A percentile compares a stretch with the other conserved stretches of the same genome.
Evolutionary conservation across 2,797 vertebrate genomes (phyloP).

Genomic region (Microchirus variegatus): DNA sequence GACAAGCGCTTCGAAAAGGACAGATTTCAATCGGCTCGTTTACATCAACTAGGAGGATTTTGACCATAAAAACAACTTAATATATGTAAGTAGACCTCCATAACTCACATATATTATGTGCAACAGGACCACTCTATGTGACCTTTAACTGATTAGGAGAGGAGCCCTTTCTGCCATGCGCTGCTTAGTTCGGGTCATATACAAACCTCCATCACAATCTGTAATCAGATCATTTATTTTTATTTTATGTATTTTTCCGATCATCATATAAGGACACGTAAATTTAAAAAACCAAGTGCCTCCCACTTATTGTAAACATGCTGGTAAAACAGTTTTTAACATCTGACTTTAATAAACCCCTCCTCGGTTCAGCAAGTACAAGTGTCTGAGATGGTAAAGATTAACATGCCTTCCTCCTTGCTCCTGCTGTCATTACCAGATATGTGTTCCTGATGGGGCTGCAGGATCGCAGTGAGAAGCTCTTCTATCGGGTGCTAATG

Average conservation of each 20-base stretch:
- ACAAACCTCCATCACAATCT: conserved; percentile 48
- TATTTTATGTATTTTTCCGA: conserved; percentile 51
- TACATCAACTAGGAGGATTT: too few species aligned
- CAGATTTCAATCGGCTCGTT: too few species aligned
- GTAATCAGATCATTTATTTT: conserved; percentile 34
- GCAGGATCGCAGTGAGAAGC: conserved; percentile 96
- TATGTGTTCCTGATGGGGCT: conserved; percentile 96
- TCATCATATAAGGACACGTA: conserved; percentile 41
- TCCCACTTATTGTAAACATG: neutral
- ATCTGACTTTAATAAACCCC: conserved; percentile 57
- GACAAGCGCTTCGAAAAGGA: too few species aligned
- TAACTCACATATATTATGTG: too few species aligned
- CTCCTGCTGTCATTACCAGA: conserved; percentile 73
- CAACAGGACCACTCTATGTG: too few species aligned
- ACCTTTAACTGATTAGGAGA: conserved; percentile 67
- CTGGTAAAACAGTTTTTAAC: conserved; percentile 14
- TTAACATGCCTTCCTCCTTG: conserved; percentile 44
- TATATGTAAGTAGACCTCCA: too few species aligned
- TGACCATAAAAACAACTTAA: too few species aligned
- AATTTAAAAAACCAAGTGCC: conserved; percentile 16
- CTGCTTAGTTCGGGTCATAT: conserved; percentile 64
- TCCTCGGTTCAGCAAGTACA: conserved; percentile 29
- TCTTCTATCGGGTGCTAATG: conserved; percentile 91
- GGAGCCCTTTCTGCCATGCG: conserved; percentile 52
- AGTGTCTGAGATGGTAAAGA: conserved; percentile 39